These are phyloP conservation scores for Holacanthus passer DNA, from an alignment of 2,113 vertebrate genomes.

Conservation along the genomic window DNA sequence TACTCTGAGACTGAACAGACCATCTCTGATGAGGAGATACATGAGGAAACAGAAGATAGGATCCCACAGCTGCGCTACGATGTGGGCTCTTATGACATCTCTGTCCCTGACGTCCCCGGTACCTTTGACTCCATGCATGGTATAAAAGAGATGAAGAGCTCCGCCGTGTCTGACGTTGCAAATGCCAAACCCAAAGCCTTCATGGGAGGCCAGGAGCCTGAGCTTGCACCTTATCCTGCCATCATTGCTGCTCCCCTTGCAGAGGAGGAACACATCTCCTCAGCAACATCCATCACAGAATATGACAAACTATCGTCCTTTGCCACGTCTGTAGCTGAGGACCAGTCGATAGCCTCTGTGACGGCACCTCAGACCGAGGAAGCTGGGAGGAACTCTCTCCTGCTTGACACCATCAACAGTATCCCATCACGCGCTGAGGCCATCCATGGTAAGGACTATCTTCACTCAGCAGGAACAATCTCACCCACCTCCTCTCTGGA, in stretches of 20 bases:
- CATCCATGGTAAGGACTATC: conserved; percentile 93
- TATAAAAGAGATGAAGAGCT: conserved; percentile 84
- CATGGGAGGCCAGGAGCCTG: conserved; percentile 83
- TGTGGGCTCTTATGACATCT: conserved; percentile 87
- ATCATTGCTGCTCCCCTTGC: conserved; percentile 94
- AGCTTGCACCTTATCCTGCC: conserved; percentile 88
- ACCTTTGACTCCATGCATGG: conserved; percentile 90
- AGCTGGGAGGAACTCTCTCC: conserved; percentile 90
- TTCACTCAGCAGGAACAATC: conserved; percentile 96
- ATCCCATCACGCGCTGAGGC: conserved; percentile 92
- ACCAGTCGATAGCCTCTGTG: conserved; percentile 94
- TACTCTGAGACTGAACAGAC: conserved; percentile 99
- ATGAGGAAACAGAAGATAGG: conserved; percentile 93
- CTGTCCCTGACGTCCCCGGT: conserved; percentile 88
- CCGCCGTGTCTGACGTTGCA: conserved; percentile 71
- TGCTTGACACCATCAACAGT: conserved; percentile 92
- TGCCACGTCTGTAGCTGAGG: conserved; percentile 95
- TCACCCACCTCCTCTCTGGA: conserved; percentile 97
- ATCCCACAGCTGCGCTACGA: conserved; percentile 91
- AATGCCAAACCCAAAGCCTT: conserved; percentile 86
- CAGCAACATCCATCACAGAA: conserved; percentile 97
- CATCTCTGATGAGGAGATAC: conserved; percentile 97
- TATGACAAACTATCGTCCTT: conserved; percentile 98
- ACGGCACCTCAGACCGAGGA: conserved; percentile 96
- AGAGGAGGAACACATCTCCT: conserved; percentile 97